phyloP scores from a whole-genome alignment of 2,888 invertebrate genomes.

The Volucella inflata region DNA sequence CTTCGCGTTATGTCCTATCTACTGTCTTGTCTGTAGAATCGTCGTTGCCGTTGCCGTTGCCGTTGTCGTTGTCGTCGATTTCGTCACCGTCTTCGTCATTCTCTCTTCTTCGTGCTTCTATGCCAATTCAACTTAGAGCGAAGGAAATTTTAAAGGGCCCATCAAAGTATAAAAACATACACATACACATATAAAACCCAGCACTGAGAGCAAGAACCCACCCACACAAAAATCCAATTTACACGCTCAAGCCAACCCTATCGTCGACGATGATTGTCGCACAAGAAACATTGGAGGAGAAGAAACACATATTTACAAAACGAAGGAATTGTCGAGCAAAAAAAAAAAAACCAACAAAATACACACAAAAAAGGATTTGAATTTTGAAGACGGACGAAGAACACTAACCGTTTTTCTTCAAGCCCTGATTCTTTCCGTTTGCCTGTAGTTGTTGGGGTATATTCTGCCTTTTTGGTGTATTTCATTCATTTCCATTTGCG shows the following conservation, averaged over 20 bases:
- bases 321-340: background rate
- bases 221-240: conserved; percentile 43
- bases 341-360: conserved; percentile 13
- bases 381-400: conserved; percentile 36
- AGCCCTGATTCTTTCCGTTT: conserved; percentile 27
- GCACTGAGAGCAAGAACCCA: conserved; percentile 4
- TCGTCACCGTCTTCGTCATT: conserved; percentile 44
- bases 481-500: conserved; percentile 50
- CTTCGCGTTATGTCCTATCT: too few species aligned
- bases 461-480: conserved; percentile 42
- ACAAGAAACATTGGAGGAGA: conserved; percentile 46
- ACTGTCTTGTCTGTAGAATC: background rate
- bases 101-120: conserved; percentile 49
- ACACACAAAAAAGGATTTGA: conserved; percentile 3
- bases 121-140: conserved; percentile 38
- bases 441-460: conserved; percentile 16
- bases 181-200: conserved; percentile 9
- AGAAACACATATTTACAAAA: conserved; percentile 52
- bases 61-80: conserved; percentile 15
- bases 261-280: conserved; percentile 14
- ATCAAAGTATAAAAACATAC: conserved; percentile 24
- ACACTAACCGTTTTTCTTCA: conserved; percentile 24
- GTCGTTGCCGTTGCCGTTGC: conserved; percentile 35
- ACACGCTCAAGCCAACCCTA: conserved; percentile 48
- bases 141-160: conserved; percentile 47